Conservation (phyloP, 64 coral and sea anemone species). For the Actinia equina region DNA sequence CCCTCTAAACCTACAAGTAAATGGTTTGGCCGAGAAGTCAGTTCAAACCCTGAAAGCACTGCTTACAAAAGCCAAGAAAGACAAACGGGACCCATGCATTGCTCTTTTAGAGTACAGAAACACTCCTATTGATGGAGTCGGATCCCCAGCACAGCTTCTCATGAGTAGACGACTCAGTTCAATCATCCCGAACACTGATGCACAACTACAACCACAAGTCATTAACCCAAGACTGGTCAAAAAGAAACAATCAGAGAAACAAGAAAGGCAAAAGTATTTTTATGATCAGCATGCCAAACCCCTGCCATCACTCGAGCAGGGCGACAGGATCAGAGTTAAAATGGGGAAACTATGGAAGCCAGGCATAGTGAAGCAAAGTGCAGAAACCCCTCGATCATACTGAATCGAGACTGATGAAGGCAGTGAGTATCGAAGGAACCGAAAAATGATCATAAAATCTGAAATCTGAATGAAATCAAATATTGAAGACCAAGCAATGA, state of each 20-base stretch:
- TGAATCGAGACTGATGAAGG: slow-evolving; percentile 39
- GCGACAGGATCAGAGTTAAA: slow-evolving; percentile 38
- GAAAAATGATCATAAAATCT: slow-evolving; percentile 10
- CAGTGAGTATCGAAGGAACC: slow-evolving; percentile 20
- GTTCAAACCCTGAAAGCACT: too few species aligned
- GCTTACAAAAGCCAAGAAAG: too few species aligned
- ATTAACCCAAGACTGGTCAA: background rate
- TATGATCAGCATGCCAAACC: slow-evolving; percentile 41
- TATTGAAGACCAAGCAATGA: too few species aligned
- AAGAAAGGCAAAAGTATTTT: slow-evolving; percentile 45
- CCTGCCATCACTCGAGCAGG: slow-evolving; percentile 22
- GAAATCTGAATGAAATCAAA: too few species aligned
- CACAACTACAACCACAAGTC: slow-evolving; percentile 11
- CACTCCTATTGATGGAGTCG: too few species aligned
- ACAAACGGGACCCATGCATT: too few species aligned
- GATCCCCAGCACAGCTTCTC: too few species aligned
- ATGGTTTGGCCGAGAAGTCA: too few species aligned
- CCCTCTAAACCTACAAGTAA: too few species aligned
- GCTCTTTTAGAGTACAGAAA: too few species aligned
- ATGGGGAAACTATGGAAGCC: slow-evolving; percentile 35
- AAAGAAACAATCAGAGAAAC: slow-evolving; percentile 14
- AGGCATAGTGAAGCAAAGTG: background rate
- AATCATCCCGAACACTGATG: background rate
- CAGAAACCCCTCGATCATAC: slow-evolving; percentile 48
- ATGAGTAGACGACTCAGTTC: too few species aligned